Conservation (phyloP, 2,888 invertebrate species). For the Latrodectus elegans region DNA sequence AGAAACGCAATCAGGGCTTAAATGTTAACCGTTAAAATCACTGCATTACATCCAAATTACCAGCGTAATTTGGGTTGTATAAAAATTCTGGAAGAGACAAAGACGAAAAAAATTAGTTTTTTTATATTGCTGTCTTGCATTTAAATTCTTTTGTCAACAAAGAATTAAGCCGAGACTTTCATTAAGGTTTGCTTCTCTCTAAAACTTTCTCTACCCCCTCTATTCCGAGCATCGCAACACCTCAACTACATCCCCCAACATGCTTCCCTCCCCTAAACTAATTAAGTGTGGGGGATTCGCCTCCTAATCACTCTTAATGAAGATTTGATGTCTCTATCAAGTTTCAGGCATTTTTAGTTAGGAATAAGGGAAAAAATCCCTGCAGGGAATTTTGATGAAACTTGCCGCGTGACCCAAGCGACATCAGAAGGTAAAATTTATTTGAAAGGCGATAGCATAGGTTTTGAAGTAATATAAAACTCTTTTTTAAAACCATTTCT, state of each 20-base stretch:
- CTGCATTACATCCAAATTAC: not conserved
- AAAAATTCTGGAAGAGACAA: not conserved
- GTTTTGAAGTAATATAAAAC: too few relatives aligned
- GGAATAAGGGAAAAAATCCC: not conserved
- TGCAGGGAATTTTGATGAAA: not conserved
- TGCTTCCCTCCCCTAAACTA: not conserved
- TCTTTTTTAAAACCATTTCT: too few relatives aligned
- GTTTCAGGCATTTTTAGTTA: not conserved
- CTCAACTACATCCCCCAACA: not conserved
- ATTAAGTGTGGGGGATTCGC: conserved; percentile 2
- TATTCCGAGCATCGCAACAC: not conserved
- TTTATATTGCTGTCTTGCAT: not conserved
- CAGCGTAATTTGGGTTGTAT: too few relatives aligned
- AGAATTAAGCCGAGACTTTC: not conserved
- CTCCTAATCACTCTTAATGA: conserved; percentile 14
- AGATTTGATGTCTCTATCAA: conserved; percentile 12
- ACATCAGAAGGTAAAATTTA: too few relatives aligned
- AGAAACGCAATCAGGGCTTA: not conserved
- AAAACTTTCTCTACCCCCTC: not conserved
- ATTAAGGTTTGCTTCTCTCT: not conserved
- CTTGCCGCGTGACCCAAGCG: not conserved
- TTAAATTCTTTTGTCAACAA: not conserved
- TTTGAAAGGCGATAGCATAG: too few relatives aligned
- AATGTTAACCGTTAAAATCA: not conserved
- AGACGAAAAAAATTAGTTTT: not conserved